Evolutionary conservation across 2,888 invertebrate species (phyloP).

Genomic region (Drosophila demipolita): DNA sequence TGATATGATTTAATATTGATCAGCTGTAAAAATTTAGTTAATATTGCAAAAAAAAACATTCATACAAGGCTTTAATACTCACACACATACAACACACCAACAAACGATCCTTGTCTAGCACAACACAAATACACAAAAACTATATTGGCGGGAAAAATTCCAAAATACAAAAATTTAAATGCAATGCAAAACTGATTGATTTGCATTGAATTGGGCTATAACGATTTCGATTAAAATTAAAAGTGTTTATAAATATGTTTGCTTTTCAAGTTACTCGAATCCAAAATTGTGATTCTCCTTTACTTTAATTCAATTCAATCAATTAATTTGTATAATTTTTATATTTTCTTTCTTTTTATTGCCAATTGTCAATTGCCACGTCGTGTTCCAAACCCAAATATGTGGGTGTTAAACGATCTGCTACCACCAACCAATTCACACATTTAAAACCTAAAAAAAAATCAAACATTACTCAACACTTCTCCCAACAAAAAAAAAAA

Average conservation of each 20-base stretch:
- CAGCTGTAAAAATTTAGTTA: background rate
- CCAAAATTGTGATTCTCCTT: slow-evolving; percentile 5
- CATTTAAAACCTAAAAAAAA: slow-evolving; percentile 21
- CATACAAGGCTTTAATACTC: background rate
- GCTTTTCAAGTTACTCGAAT: slow-evolving; percentile 68
- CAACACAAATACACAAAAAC: slow-evolving; percentile 11
- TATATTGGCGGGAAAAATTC: slow-evolving; percentile 71
- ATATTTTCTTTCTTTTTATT: slow-evolving; percentile 70
- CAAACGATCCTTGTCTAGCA: slow-evolving; percentile 56
- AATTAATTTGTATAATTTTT: slow-evolving; percentile 59
- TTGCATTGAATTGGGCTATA: slow-evolving; percentile 53
- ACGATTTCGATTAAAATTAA: slow-evolving; percentile 30
- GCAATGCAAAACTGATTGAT: slow-evolving; percentile 3
- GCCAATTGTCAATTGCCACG: slow-evolving; percentile 37
- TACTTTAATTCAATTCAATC: slow-evolving; percentile 15
- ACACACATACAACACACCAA: slow-evolving; percentile 5
- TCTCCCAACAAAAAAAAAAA: slow-evolving; percentile 4
- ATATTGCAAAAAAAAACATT: background rate
- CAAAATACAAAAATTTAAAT: slow-evolving; percentile 28
- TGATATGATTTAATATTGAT: background rate
- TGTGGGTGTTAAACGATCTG: slow-evolving; percentile 22
- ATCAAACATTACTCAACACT: slow-evolving; percentile 8
- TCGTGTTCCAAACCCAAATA: slow-evolving; percentile 41
- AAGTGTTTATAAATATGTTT: slow-evolving; percentile 37
- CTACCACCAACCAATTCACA: background rate